These are phyloP conservation scores for Metridium senile DNA, from an alignment of 92 coral and sea anemone species.

Conservation along the genomic window DNA sequence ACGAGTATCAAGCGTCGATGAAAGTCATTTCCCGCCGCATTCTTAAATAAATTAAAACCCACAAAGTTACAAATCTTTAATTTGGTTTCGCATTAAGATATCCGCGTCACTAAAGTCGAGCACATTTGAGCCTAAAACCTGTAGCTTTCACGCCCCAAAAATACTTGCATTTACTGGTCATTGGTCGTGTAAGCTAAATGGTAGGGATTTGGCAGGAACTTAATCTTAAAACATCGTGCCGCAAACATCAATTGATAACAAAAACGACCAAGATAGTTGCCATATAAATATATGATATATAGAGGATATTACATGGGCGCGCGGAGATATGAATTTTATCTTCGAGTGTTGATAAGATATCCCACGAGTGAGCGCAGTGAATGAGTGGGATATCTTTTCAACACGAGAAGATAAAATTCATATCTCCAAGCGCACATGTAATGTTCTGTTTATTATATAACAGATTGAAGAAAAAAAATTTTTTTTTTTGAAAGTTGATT, in stretches of 20 bases:
- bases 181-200: neutral
- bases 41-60: constrained; percentile 48
- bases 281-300: too few species aligned
- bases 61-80: constrained; percentile 29
- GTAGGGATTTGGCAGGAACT: neutral
- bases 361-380: too few species aligned
- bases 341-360: too few species aligned
- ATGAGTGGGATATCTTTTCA: too few species aligned
- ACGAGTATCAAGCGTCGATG: constrained; percentile 5
- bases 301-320: too few species aligned
- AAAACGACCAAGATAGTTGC: neutral
- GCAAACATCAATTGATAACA: neutral
- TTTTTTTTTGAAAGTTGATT: too few species aligned
- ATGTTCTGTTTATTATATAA: too few species aligned
- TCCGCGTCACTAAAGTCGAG: constrained; percentile 12
- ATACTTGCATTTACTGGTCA: neutral
- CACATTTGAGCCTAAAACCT: neutral
- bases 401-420: too few species aligned
- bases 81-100: constrained; percentile 13
- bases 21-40: constrained; percentile 27
- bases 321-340: too few species aligned
- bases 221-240: neutral
- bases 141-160: constrained; percentile 16
- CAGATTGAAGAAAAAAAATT: too few species aligned
- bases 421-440: too few species aligned